These are phyloP conservation scores for Mormyrus hasselquistii DNA, from an alignment of 2,797 vertebrate species.

Conservation along the genomic window DNA sequence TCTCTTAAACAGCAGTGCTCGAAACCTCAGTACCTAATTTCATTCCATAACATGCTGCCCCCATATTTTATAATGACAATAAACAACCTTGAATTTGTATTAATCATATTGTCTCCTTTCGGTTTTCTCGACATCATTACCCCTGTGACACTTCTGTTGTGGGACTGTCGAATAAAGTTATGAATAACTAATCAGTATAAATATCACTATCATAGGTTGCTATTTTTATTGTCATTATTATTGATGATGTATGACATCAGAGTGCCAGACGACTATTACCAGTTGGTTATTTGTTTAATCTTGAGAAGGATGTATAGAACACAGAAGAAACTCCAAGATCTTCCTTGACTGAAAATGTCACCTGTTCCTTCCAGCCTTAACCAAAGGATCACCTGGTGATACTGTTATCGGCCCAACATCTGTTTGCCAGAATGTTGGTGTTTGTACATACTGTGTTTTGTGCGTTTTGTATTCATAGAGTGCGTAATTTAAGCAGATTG, in stretches of 20 bases:
- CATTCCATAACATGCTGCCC: background rate
- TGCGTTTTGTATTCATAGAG: background rate
- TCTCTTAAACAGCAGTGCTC: background rate
- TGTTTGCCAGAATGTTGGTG: background rate
- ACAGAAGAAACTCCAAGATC: background rate
- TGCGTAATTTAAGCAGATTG: slow-evolving; percentile 24
- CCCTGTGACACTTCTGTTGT: background rate
- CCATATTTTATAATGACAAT: background rate
- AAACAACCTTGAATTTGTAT: background rate
- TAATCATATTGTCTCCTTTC: background rate
- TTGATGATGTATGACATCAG: background rate
- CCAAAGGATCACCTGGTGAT: background rate
- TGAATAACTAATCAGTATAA: background rate
- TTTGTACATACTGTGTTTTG: background rate
- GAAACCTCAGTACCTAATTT: background rate
- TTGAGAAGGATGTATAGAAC: background rate
- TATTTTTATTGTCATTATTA: background rate
- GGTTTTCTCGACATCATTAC: background rate
- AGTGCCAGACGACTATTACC: background rate
- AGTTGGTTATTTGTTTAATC: background rate
- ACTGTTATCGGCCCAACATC: background rate
- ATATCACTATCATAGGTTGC: background rate
- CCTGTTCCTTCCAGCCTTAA: background rate
- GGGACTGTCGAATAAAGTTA: background rate
- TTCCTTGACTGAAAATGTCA: background rate